Conservation (phyloP, 2,888 invertebrate species). For the Aleiodes leptofemur region DNA sequence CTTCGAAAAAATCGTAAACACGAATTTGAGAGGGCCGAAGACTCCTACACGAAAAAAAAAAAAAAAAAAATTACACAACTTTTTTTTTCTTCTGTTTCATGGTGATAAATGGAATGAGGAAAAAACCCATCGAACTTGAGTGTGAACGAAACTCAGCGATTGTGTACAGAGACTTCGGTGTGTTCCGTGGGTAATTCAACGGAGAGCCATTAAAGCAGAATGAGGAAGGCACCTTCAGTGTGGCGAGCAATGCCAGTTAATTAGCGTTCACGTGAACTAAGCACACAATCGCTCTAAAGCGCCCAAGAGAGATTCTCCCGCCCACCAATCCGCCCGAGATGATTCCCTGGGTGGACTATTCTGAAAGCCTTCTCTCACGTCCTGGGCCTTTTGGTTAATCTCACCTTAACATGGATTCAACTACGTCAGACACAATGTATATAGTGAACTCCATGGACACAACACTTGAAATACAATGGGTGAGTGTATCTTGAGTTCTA, state of each 20-base stretch:
- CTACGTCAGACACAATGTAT: slow-evolving; percentile 54
- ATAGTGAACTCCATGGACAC: background rate
- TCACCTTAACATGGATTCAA: slow-evolving; percentile 66
- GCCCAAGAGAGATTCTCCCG: background rate
- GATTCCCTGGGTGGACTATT: slow-evolving; percentile 31
- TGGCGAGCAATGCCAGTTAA: slow-evolving; percentile 39
- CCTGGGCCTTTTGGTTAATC: slow-evolving; percentile 62
- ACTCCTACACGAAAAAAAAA: slow-evolving; percentile 9
- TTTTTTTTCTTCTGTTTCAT: background rate
- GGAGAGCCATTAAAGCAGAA: slow-evolving; percentile 29
- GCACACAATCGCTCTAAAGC: slow-evolving; percentile 33
- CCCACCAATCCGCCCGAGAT: slow-evolving; percentile 29
- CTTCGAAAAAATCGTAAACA: slow-evolving; percentile 11
- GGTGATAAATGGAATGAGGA: too few species aligned
- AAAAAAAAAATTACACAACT: background rate
- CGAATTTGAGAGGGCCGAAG: background rate
- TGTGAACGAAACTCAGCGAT: background rate
- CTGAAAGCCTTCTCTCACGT: slow-evolving; percentile 16
- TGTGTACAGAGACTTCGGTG: slow-evolving; percentile 12
- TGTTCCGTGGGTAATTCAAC: slow-evolving; percentile 25
- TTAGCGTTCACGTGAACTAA: slow-evolving; percentile 42
- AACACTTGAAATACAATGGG: slow-evolving; percentile 26
- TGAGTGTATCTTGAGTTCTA: slow-evolving; percentile 15
- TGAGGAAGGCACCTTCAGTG: slow-evolving; percentile 25
- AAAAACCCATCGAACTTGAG: too few species aligned